Conservation (phyloP, 2,113 vertebrate species). For the Mesitornis unicolor region DNA sequence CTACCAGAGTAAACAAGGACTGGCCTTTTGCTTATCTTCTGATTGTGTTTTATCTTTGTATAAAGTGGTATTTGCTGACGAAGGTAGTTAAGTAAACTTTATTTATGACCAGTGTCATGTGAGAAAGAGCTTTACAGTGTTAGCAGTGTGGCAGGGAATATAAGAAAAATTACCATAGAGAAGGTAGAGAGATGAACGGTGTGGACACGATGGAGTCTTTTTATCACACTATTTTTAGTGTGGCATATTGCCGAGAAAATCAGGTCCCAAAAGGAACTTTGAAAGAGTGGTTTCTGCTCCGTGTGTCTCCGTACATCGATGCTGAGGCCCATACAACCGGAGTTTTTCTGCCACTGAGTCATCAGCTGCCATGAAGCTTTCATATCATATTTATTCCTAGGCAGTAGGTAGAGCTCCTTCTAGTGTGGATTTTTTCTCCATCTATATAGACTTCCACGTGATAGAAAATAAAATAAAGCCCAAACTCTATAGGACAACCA, state of each 20-base stretch:
- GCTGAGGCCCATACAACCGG: background rate
- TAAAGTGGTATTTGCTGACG: background rate
- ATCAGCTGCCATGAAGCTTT: background rate
- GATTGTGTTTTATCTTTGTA: background rate
- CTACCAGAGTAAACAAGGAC: background rate
- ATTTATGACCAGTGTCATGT: background rate
- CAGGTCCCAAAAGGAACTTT: background rate
- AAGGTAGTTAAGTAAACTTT: background rate
- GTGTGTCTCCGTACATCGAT: background rate
- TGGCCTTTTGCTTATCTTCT: background rate
- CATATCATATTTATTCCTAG: background rate
- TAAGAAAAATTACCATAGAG: background rate
- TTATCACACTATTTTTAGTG: background rate
- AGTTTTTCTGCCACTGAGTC: background rate
- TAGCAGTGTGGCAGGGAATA: background rate
- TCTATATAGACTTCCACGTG: background rate
- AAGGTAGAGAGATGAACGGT: background rate
- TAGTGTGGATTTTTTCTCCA: background rate
- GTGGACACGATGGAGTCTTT: background rate
- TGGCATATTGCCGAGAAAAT: background rate
- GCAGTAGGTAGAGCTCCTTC: background rate
- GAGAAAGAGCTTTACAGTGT: background rate
- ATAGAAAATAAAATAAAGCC: background rate
- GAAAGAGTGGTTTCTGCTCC: background rate
- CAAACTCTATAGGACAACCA: background rate